These are phyloP conservation scores for Eremobia ochroleuca DNA, from an alignment of 2,888 invertebrate species.

Conservation along the genomic window DNA sequence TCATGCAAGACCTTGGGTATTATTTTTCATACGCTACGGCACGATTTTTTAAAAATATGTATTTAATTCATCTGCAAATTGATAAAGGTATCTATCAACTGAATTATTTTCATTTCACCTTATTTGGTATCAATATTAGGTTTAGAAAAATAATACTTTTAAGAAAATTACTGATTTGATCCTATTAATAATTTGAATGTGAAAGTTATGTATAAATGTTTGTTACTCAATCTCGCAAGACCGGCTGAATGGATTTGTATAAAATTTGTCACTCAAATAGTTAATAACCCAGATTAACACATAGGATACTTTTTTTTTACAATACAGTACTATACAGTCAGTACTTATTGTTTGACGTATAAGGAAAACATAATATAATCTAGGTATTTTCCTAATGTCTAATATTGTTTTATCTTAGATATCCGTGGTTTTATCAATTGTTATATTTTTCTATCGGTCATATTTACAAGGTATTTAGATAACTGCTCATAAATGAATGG, in stretches of 20 bases:
- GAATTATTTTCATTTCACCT: neutral
- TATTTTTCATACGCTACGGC: neutral
- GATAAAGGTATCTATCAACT: neutral
- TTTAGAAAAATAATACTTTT: neutral
- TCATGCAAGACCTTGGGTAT: neutral
- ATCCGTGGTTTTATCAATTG: conserved; percentile 24
- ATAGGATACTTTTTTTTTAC: neutral
- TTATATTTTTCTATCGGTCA: conserved; percentile 40
- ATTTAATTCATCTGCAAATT: neutral
- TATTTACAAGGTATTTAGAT: conserved; percentile 17
- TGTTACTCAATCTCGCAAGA: neutral
- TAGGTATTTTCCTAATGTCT: conserved; percentile 15
- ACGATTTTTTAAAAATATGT: neutral
- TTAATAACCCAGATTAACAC: neutral
- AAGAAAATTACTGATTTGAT: neutral
- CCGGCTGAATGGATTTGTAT: neutral
- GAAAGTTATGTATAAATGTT: neutral
- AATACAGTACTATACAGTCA: too few species aligned
- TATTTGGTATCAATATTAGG: neutral
- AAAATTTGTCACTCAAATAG: too few species aligned
- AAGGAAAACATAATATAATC: conserved; percentile 23
- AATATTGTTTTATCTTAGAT: conserved; percentile 21
- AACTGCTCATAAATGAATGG: conserved; percentile 8
- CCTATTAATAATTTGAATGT: too few species aligned
- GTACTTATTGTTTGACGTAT: too few species aligned